Base-by-base conservation (phyloP, 1,140 invertebrate species). In the Drosophila lowei region DNA sequence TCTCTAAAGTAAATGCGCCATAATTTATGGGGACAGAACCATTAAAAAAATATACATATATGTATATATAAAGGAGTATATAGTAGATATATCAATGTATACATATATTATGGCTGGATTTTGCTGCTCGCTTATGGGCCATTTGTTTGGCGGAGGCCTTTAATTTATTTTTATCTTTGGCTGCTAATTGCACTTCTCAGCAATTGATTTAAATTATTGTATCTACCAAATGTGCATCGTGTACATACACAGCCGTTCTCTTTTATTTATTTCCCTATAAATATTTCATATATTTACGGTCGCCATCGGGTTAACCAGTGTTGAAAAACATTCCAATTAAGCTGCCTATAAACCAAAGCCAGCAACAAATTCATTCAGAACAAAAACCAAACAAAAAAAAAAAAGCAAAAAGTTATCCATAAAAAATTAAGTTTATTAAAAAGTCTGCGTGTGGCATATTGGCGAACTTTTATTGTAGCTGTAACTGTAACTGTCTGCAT, bases 101-200 rank as follows among this genome's bases (percentile, higher is more conserved):
- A 41, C 48, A 56, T 58, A 18, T 59, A 28, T 62, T 50, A 68
- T 8, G 46, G 42, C 56, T 62, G 65, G 74, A 65, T 79, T 79
- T 75, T 56, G 68, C 70, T 41, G 58, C 42, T 44, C 71, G 65
- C 77, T 63, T 62, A 75, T 64, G 76, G 75, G 44, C 71, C 79
- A 83, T 84, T 84, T 85, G 79, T 84, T 84, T 76, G 67, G 66
- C 60, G 53, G 48, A 56, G 65, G 77, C 59, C 59, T 85, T 79
- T 79, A 77, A 85, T 85, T 81, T 80, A 86, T 80, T 81, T 80
- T 85, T 86, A 85, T 86, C 81, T 86, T 75, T 63, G 63, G 55
- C 81, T 88, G 81, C 81, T 86, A 86, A 86, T 86, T 86, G 83
- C 81, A 86, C 77, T 88, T 61, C 81, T 88, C 81, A 81, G 83